phyloP scores from a whole-genome alignment of 1,140 invertebrate species.

The Euborellia annulipes region DNA sequence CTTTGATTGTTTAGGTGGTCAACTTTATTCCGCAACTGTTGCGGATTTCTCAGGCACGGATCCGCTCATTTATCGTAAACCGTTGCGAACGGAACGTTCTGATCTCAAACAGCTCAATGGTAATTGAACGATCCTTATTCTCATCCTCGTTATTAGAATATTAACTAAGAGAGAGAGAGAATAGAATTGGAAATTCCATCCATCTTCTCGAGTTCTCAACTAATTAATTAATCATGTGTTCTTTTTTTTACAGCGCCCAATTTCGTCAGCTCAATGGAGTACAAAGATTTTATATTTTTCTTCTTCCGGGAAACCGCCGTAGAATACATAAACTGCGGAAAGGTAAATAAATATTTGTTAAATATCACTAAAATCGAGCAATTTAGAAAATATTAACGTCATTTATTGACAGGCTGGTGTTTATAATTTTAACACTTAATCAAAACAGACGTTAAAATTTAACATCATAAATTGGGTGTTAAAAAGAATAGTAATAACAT shows the following conservation, averaged over 20 bases:
- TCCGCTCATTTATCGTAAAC: constrained; percentile 76
- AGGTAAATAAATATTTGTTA: constrained; percentile 38
- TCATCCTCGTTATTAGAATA: too few relatives aligned
- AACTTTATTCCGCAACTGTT: constrained; percentile 87
- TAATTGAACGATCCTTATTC: constrained; percentile 28
- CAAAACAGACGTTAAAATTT: not conserved
- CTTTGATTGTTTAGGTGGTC: constrained; percentile 43
- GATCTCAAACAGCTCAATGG: constrained; percentile 60
- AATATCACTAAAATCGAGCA: too few relatives aligned
- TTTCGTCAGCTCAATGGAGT: constrained; percentile 86
- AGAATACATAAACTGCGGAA: constrained; percentile 92
- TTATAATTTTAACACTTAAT: too few relatives aligned
- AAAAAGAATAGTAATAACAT: not conserved
- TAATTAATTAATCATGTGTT: constrained; percentile 5
- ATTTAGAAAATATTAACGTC: too few relatives aligned
- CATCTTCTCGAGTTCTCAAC: too few relatives aligned
- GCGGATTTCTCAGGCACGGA: constrained; percentile 85
- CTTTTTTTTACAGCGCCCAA: constrained; percentile 50
- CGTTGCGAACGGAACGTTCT: constrained; percentile 70
- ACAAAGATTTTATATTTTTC: constrained; percentile 89
- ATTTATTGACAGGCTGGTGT: too few relatives aligned
- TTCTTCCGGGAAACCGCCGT: constrained; percentile 93
- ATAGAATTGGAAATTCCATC: too few relatives aligned
- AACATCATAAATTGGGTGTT: not conserved
- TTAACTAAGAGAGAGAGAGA: too few relatives aligned